Conservation (phyloP, 37 sponge, comb jelly and placozoan species). For the Haliclona indistincta region DNA sequence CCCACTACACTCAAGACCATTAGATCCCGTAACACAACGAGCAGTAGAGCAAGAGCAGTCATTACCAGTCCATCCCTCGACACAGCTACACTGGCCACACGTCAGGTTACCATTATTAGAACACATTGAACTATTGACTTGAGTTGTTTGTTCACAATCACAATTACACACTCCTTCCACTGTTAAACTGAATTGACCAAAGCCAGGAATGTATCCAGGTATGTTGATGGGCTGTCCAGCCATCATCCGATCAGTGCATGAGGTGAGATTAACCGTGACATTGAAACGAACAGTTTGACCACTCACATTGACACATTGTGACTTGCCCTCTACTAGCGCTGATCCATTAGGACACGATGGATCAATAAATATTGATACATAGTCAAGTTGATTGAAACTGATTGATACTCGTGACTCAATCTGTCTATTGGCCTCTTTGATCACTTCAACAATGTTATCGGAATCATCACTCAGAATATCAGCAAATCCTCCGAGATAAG, state of each 20-base stretch:
- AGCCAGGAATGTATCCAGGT: neutral
- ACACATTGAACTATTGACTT: neutral
- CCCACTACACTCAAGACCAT: slow-evolving; percentile 5
- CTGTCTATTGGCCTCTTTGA: slow-evolving; percentile 8
- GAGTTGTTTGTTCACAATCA: slow-evolving; percentile 2
- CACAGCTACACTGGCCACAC: slow-evolving; percentile 41
- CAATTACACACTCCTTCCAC: slow-evolving; percentile 15
- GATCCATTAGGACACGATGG: neutral
- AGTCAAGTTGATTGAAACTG: neutral
- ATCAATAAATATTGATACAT: neutral
- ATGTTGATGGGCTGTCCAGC: neutral
- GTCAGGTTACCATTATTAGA: slow-evolving; percentile 13
- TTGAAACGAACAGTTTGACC: neutral
- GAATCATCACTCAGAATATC: slow-evolving; percentile 16
- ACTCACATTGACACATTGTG: neutral
- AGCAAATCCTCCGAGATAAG: neutral
- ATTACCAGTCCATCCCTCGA: slow-evolving; percentile 11
- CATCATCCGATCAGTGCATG: neutral
- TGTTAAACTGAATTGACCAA: slow-evolving; percentile 9
- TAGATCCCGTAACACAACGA: slow-evolving; percentile 2
- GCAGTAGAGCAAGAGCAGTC: neutral
- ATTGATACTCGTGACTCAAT: slow-evolving; percentile 1
- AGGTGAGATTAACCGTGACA: neutral
- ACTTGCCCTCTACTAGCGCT: neutral
- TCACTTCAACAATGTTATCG: slow-evolving; percentile 29